A percentile compares a stretch with the other conserved stretches of the same genome.
Conservation (phyloP, 1,140 invertebrate genomes). For the Spodoptera frugiperda region DNA sequence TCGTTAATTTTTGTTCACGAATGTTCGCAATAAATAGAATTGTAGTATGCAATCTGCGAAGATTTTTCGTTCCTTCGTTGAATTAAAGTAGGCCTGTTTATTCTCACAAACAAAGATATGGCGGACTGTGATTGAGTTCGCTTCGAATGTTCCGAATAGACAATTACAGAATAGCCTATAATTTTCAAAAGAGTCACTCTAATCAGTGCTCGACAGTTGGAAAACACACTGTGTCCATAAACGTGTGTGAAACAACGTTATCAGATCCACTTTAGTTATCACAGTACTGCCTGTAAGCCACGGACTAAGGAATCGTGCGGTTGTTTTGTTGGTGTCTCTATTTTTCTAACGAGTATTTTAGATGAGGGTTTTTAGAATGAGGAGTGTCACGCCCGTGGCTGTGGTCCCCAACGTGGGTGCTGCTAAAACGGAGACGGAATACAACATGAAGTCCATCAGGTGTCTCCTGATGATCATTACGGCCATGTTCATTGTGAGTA, state of each 20-base stretch:
- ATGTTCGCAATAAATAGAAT: too few relatives aligned
- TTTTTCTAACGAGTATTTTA: not conserved
- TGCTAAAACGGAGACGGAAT: slow-evolving; percentile 75
- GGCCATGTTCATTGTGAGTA: slow-evolving; percentile 82
- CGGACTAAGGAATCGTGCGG: slow-evolving; percentile 22
- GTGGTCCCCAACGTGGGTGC: not conserved
- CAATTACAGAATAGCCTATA: too few relatives aligned
- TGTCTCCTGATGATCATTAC: slow-evolving; percentile 81
- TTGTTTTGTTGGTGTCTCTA: slow-evolving; percentile 14
- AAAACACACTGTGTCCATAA: slow-evolving; percentile 24
- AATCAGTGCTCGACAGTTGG: slow-evolving; percentile 26
- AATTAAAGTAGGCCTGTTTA: too few relatives aligned
- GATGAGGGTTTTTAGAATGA: not conserved
- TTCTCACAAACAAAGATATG: too few relatives aligned
- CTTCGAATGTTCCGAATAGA: too few relatives aligned
- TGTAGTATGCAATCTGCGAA: too few relatives aligned
- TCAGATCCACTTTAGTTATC: slow-evolving; percentile 47
- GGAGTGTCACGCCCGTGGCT: too few relatives aligned
- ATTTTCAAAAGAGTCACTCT: not conserved
- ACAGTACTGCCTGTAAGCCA: slow-evolving; percentile 32
- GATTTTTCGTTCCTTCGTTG: too few relatives aligned
- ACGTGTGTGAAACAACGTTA: slow-evolving; percentile 48
- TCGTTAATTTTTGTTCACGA: too few relatives aligned
- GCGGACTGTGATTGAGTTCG: too few relatives aligned
- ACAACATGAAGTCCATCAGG: slow-evolving; percentile 82